These are phyloP conservation scores for Oryzias melastigma DNA, from an alignment of 2,113 vertebrate species.

Conservation along the genomic window DNA sequence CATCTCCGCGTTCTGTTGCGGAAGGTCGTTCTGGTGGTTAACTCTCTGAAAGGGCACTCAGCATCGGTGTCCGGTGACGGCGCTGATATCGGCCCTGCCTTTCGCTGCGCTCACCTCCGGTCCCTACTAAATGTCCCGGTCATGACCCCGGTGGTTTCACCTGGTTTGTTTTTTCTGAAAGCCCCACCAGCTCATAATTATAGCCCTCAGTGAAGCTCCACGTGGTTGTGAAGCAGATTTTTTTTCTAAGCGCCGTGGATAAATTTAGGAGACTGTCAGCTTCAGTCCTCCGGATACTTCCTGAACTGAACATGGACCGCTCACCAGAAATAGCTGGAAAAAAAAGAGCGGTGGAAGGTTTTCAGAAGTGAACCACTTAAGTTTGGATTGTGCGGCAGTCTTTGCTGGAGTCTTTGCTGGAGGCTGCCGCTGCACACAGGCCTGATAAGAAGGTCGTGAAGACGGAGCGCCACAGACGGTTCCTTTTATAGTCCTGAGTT, in stretches of 20 bases:
- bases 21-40: conserved; percentile 65
- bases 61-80: conserved; percentile 55
- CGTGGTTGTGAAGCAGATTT: too few species aligned
- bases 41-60: conserved; percentile 60
- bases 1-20: conserved; percentile 54
- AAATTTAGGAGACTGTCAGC: too few species aligned
- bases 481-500: conserved; percentile 32
- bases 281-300: background rate
- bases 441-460: conserved; percentile 51
- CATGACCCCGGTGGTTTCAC: conserved; percentile 2
- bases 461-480: conserved; percentile 28
- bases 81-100: conserved; percentile 33
- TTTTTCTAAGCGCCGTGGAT: too few species aligned
- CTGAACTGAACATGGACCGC: conserved; percentile 16
- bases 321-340: conserved; percentile 35
- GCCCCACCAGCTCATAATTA: too few species aligned
- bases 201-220: too few species aligned
- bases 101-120: background rate
- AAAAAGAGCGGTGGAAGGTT: conserved; percentile 12
- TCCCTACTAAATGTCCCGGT: background rate
- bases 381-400: conserved; percentile 1
- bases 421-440: conserved; percentile 29
- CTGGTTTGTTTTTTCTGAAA: background rate
- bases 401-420: conserved; percentile 3
- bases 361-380: conserved; percentile 20